Conservation (phyloP, 1,140 invertebrate species). For the Philaenus spumarius region DNA sequence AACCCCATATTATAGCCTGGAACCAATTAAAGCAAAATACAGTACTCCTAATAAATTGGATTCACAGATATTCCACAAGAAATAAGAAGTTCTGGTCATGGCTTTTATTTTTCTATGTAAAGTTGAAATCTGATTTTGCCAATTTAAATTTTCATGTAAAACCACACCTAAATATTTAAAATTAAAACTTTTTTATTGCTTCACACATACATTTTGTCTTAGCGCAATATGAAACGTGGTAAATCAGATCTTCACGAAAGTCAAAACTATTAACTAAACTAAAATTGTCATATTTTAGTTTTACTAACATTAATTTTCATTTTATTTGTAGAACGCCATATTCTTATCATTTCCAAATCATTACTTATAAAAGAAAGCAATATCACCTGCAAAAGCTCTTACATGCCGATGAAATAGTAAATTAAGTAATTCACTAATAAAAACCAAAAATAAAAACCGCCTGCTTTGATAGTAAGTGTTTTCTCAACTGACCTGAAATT, state of each 20-base stretch:
- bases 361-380: not conserved
- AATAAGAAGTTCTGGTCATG: constrained; percentile 1
- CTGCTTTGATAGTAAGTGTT: not conserved
- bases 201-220: not conserved
- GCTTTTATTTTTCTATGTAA: too few species aligned
- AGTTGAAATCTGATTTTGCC: too few species aligned
- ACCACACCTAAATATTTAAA: constrained; percentile 1
- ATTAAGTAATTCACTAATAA: constrained; percentile 3
- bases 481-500: not conserved
- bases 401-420: not conserved
- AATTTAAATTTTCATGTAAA: too few species aligned
- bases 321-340: not conserved
- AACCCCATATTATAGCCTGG: not conserved
- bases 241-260: not conserved
- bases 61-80: not conserved
- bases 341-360: not conserved
- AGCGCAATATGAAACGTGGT: not conserved
- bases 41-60: too few species aligned
- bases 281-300: constrained; percentile 9
- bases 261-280: not conserved
- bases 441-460: constrained; percentile 7
- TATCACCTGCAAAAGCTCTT: constrained; percentile 1
- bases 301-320: constrained; percentile 1
- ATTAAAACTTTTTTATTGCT: constrained; percentile 1
- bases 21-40: too few species aligned